phyloP scores from a whole-genome alignment of 2,797 vertebrate genomes.

The Lerista edwardsae region DNA sequence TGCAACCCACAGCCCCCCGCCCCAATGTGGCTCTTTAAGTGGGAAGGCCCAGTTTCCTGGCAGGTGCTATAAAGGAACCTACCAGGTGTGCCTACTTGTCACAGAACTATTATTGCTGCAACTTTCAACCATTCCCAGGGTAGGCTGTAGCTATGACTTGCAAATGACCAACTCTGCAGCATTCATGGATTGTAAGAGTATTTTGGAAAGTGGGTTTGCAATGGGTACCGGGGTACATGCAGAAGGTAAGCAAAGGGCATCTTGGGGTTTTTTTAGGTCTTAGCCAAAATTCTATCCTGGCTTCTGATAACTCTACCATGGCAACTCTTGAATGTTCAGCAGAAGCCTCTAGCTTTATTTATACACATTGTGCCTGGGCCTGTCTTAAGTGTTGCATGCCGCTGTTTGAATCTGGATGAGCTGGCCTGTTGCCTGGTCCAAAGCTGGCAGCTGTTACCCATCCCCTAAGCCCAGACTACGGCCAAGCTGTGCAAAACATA shows the following conservation, averaged over 20 bases:
- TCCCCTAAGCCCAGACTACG: neutral
- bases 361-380: neutral
- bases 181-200: neutral
- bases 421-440: too few species aligned
- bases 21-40: too few species aligned
- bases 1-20: too few species aligned
- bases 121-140: neutral
- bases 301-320: neutral
- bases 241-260: neutral
- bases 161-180: neutral
- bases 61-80: too few species aligned
- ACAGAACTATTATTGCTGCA: neutral
- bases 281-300: neutral
- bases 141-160: neutral
- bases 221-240: neutral
- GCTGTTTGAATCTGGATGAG: neutral
- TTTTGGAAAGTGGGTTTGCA: neutral
- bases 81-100: neutral
- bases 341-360: neutral
- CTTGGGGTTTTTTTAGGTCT: neutral
- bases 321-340: neutral
- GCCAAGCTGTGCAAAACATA: neutral
- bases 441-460: neutral
- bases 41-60: too few species aligned
- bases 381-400: neutral